A percentile compares a stretch with the other conserved stretches of the same genome.
These are phyloP conservation scores for Falco berigora DNA, from an alignment of 2,797 vertebrate genomes.

Conservation along the genomic window DNA sequence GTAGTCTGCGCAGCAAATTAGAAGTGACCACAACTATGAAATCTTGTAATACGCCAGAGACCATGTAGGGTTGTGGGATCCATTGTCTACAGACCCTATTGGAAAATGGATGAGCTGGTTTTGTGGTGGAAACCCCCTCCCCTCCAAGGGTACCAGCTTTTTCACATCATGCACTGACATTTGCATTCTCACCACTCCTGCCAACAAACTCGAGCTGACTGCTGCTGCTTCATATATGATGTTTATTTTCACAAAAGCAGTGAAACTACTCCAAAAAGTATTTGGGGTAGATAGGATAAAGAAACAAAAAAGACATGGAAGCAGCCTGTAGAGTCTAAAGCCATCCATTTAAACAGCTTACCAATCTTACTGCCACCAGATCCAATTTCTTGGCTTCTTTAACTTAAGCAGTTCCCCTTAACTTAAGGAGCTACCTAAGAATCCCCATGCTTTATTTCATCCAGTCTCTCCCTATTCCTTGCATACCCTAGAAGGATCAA, in stretches of 20 bases:
- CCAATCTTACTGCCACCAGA: neutral
- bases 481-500: neutral
- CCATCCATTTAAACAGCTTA: neutral
- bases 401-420: neutral
- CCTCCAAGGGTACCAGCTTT: neutral
- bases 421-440: neutral
- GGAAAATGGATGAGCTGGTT: slow-evolving; percentile 4
- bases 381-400: neutral
- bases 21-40: neutral
- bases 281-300: neutral
- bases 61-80: neutral
- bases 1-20: neutral
- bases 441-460: neutral
- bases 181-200: neutral
- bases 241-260: neutral
- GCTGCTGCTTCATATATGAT: neutral
- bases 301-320: neutral
- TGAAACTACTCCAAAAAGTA: neutral
- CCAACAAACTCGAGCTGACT: neutral
- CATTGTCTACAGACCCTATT: neutral
- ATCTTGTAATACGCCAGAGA: neutral
- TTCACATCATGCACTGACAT: neutral
- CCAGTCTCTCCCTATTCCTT: neutral
- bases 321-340: neutral
- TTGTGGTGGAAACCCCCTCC: neutral